Conservation (phyloP, 1,140 invertebrate genomes). For the Tribolium madens region DNA sequence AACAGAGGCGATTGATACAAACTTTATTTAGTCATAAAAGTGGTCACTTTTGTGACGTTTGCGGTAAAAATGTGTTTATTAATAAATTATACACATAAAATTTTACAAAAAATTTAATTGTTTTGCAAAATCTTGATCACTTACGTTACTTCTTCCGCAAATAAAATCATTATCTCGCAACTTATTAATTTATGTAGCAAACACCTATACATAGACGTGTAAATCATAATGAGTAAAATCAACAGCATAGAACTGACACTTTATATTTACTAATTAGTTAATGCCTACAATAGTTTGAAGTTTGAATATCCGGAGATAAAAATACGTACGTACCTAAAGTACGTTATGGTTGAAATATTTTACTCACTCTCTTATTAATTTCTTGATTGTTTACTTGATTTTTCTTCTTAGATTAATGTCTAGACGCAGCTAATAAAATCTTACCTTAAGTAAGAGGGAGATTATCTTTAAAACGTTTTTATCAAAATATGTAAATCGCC, state of each 20-base stretch:
- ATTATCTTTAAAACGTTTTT: not conserved
- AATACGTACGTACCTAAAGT: not conserved
- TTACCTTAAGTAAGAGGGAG: not conserved
- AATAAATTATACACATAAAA: no score
- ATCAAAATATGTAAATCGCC: not conserved
- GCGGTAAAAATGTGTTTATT: no score
- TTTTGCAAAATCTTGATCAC: no score
- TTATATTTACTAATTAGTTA: slow-evolving; percentile 2
- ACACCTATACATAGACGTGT: not conserved
- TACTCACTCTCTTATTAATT: not conserved
- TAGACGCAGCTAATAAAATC: not conserved
- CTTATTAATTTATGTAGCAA: not conserved
- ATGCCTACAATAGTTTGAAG: not conserved
- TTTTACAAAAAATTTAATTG: no score
- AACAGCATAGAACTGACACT: slow-evolving; percentile 15
- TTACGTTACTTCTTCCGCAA: no score
- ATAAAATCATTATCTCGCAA: not conserved
- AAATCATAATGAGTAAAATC: slow-evolving; percentile 2
- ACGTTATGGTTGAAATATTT: not conserved
- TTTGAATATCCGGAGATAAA: slow-evolving; percentile 1
- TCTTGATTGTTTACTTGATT: no score
- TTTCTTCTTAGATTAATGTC: not conserved
- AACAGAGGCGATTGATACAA: no score
- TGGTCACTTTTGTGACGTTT: no score
- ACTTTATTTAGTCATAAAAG: no score